phyloP scores from a whole-genome alignment of 2,888 invertebrate species.

The Thereva unica region DNA sequence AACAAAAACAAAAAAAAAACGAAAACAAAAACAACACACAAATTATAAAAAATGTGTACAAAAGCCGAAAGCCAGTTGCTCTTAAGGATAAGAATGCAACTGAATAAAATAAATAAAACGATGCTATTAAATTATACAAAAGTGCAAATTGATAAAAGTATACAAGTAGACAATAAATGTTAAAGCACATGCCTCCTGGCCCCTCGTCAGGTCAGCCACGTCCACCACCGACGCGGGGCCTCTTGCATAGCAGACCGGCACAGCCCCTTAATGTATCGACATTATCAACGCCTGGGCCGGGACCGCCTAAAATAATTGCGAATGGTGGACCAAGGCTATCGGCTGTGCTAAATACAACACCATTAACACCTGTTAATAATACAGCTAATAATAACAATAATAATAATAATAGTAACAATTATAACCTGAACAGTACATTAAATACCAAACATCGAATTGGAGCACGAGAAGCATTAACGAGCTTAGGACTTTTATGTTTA shows the following conservation, averaged over 20 bases:
- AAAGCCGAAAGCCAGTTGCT: conserved; percentile 23
- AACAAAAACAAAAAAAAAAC: neutral
- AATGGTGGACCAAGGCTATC: conserved; percentile 58
- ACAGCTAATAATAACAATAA: conserved; percentile 47
- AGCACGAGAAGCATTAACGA: conserved; percentile 79
- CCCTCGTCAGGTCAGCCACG: conserved; percentile 55
- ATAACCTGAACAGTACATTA: conserved; percentile 61
- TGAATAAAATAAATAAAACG: conserved; percentile 15
- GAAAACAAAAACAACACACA: conserved; percentile 1
- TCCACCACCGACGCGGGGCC: conserved; percentile 47
- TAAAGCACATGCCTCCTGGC: conserved; percentile 49
- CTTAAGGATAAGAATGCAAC: conserved; percentile 23
- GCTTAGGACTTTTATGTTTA: conserved; percentile 81
- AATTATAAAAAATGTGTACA: conserved; percentile 30
- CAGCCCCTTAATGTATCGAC: conserved; percentile 71
- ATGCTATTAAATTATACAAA: conserved; percentile 3
- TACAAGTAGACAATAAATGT: conserved; percentile 43
- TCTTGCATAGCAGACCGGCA: conserved; percentile 57
- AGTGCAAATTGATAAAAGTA: conserved; percentile 3
- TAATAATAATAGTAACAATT: conserved; percentile 52
- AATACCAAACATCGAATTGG: conserved; percentile 62
- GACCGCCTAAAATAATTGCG: conserved; percentile 45
- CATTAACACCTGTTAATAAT: conserved; percentile 49
- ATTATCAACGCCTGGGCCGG: conserved; percentile 53
- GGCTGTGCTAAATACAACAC: conserved; percentile 50